Base-by-base conservation (phyloP, 2,113 vertebrate genomes). In the Nycticebus coucang region DNA sequence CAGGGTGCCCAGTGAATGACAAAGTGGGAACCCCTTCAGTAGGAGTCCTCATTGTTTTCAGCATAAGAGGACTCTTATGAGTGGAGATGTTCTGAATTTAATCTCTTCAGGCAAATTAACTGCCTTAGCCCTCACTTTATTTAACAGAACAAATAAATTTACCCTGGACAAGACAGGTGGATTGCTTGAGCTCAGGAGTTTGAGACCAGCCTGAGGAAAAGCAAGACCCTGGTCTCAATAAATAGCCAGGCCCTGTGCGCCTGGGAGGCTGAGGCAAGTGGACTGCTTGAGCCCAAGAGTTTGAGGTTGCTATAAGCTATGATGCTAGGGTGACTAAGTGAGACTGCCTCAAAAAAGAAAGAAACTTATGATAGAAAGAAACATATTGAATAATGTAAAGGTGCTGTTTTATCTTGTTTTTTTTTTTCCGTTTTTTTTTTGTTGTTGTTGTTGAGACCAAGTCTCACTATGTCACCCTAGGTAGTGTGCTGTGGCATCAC, bases 21-120 rank as follows among this genome's bases (percentile, higher is more conserved):
- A 41, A 5, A 5, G 0, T 30, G 21, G 45, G 68, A 50, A 74
- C 4, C 66, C 24, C 68, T 94, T 93, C 97, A 97, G 97, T 97
- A 97, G 97, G 97, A 97, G 97, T 97, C 95, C 97, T 97, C 97
- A 24, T 66, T 35, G n/a, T 69, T 19, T n/a, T 74, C 75, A 50
- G 10, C 55, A 80, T 91, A 86, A 97, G 97, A 97, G 97, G 75
- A 97, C 94, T 97, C 97, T 95, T 91, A 97, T 89, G 93, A 74
- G 82, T 28, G 26, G 69, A 11, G 30, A 35, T 26, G 6, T 57
- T 87, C 75, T 53, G 7, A 72, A 7, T 50, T 68, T 55, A 62
- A 89, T 57, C 64, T 74, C 33, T 77, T 17, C 45, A 37, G 18
- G 74, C 41, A 60, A 35, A 18, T 64, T 33, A 57, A 64, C 19